Percentiles rank a stretch among this genome's conserved stretches.
Evolutionary conservation across 2,888 invertebrate species (phyloP).

Genomic region (Chironomus tentans): DNA sequence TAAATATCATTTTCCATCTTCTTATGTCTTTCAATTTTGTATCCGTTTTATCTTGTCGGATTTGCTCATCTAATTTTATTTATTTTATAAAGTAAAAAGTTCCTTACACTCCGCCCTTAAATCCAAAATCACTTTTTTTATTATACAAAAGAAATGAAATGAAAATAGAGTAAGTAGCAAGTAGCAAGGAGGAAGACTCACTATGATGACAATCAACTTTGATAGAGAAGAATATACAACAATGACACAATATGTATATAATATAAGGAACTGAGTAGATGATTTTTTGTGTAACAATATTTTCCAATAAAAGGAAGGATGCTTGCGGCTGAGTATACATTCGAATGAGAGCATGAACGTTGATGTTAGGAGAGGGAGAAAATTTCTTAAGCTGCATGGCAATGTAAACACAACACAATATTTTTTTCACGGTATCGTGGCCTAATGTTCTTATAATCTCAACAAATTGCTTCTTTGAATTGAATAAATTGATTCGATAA

Average conservation of each 20-base stretch:
- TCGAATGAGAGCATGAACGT: background rate
- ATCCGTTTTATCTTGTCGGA: slow-evolving; percentile 16
- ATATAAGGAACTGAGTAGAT: background rate
- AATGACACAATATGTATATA: background rate
- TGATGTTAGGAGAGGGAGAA: background rate
- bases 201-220: background rate
- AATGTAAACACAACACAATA: slow-evolving; percentile 17
- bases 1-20: slow-evolving; percentile 26
- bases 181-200: background rate
- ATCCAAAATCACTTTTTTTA: no score
- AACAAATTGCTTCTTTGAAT: slow-evolving; percentile 6
- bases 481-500: background rate
- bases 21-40: background rate
- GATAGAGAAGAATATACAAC: no score
- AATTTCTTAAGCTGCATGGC: slow-evolving; percentile 20
- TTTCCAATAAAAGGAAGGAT: background rate
- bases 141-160: background rate
- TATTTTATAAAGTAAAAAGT: background rate
- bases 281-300: background rate
- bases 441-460: slow-evolving; percentile 25
- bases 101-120: background rate
- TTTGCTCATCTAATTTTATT: background rate
- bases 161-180: background rate
- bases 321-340: background rate
- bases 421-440: slow-evolving; percentile 6